These are phyloP conservation scores for Montipora capitata DNA, from an alignment of 92 coral and sea anemone genomes.

Conservation along the genomic window DNA sequence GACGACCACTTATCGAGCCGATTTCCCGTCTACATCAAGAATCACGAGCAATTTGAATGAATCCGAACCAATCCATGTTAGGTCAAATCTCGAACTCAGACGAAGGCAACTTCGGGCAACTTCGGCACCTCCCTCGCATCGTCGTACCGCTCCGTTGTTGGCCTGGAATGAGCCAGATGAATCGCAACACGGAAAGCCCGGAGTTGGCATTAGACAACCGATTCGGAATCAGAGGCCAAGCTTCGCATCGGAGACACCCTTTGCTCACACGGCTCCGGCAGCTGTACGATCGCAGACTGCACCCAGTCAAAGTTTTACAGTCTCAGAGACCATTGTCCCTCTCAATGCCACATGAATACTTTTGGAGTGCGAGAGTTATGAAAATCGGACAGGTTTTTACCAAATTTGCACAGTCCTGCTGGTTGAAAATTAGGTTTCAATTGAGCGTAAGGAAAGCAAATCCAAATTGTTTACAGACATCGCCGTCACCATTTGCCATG, in stretches of 20 bases:
- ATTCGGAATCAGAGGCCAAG: conserved; percentile 38
- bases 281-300: conserved; percentile 46
- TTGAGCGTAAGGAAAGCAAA: too few relatives aligned
- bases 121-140: conserved; percentile 86
- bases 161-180: conserved; percentile 98
- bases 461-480: too few relatives aligned
- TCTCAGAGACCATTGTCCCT: conserved; percentile 91
- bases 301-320: conserved; percentile 61
- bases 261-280: conserved; percentile 68
- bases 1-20: too few relatives aligned
- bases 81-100: conserved; percentile 82
- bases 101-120: conserved; percentile 88
- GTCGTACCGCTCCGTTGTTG: conserved; percentile 87
- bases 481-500: too few relatives aligned
- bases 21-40: too few relatives aligned
- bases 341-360: conserved; percentile 70
- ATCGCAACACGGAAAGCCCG: conserved; percentile 82
- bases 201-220: conserved; percentile 84
- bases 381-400: too few relatives aligned
- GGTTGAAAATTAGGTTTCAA: too few relatives aligned
- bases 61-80: conserved; percentile 89
- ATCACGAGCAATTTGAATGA: conserved; percentile 61
- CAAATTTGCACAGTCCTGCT: too few relatives aligned
- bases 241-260: conserved; percentile 60
- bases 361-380: too few relatives aligned